Base-by-base conservation (phyloP, 2,888 invertebrate species). In the Pachydiplax longipennis region DNA sequence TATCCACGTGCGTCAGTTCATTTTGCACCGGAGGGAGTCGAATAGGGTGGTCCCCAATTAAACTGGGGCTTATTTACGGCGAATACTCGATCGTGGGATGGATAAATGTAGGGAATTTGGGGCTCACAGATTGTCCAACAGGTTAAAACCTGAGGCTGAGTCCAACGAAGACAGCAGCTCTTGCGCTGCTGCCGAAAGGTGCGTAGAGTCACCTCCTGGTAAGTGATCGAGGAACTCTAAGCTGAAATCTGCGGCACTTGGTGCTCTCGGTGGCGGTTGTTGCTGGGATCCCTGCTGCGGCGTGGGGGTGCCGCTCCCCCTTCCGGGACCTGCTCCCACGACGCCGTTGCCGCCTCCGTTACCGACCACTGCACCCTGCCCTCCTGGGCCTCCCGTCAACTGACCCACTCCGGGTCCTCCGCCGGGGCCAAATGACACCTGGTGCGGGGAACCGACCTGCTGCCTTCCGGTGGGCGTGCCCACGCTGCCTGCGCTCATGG, bases 151-250 rank as follows among this genome's bases (percentile, higher is more conserved):
- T 83, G 93, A 95, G 93, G 96, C 96, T 93, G 96, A 96, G 93
- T 98, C 98, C 93, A 98, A 96, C 91, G 97, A 97, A 94, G 96
- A 97, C 92, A 98, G 95, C 92, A 98, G 94, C 93, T 98, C 98
- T 93, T 97, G 97, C 91, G 97, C 92, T 80, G 92, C 92, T 73
- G 92, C 97, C 92, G 97, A 96, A 94, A 97, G 96, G 93, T 96
- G 96, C 93, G 95, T 95, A 91, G 97, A 95, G 94, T 98, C 97
- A 90, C 96, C 95, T 92, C 97, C 95, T 91, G 97, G 96, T 94
- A 98, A 95, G 94, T 96, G 97, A 94, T 98, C 98, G 91, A 98
- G 95, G 94, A 98, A 97, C 95, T 98, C 98, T 92, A 98, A 95
- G 94, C 96, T 97, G 94, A 98, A 97, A 94, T 98, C 97, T 8